Evolutionary conservation across 1,140 invertebrate species (phyloP), one percentile per base, ranked within the genome.

Genomic region (Microplitis demolitor): DNA sequence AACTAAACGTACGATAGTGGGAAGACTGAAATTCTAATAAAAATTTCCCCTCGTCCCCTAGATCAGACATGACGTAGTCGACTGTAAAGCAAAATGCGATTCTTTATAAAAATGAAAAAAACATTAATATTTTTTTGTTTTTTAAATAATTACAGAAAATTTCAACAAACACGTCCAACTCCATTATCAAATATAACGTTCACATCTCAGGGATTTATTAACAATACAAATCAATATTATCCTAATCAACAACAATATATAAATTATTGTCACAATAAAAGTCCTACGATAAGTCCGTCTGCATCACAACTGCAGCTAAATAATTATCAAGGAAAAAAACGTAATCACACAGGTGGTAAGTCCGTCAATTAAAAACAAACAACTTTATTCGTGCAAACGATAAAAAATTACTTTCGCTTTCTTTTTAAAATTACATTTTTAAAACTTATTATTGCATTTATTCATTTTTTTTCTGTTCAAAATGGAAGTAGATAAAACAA

Each of bases 291-390:
- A 68, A 72, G 73, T 14, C 62, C 79, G 16, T 79, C 45, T 14
- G 37, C 53, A 66, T 72, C 80, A 71, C 78, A 79, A 45, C 77
- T 77, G 35, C 37, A 77, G 50, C 85, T 84, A 11, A 6, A 9
- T 81, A 86, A 80, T 78, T 82, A 83, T 70, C 85, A 85, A 67
- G 83, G 83, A 53, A 86, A 83, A 77, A 81, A 81, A 74, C 78
- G 84, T 61, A 84, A 82, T 73, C 77, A 81, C 61, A 78, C 80
- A 54, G 45, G 53, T 78, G 80, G 84, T 84, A 77, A 68, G 58
- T 68, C 68, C 51, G 4, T 56, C 33, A 60, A 50, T 39, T 11
- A 51, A 31, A 33, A 62, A 37, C 13, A 33, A 54, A 54, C 53
- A 54, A 16, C 9, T 14, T 14, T 54, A 5, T 14, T 54, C 16